phyloP scores from a whole-genome alignment of 2,888 invertebrate genomes.

The Subacronicta megacephala region DNA sequence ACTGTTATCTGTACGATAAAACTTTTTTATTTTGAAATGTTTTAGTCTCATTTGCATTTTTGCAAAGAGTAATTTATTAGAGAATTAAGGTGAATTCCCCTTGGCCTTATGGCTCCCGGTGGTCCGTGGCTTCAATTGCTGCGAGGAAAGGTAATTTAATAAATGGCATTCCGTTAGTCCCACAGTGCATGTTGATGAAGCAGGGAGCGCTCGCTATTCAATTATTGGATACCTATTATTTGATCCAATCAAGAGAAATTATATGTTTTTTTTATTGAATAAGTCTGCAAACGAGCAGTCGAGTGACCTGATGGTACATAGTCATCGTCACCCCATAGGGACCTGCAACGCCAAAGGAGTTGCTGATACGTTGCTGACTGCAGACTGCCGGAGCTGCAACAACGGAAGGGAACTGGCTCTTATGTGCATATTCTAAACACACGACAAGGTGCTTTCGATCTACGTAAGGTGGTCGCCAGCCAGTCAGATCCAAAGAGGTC shows the following conservation, averaged over 20 bases:
- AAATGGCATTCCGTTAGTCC: conserved; percentile 25
- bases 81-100: conserved; percentile 23
- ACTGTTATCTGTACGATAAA: conserved; percentile 45
- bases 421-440: too few relatives aligned
- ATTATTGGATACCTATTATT: conserved; percentile 7
- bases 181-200: conserved; percentile 10
- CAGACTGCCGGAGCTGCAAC: too few relatives aligned
- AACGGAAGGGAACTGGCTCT: too few relatives aligned
- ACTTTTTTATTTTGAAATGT: conserved; percentile 12
- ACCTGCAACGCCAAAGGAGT: too few relatives aligned
- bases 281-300: too few relatives aligned
- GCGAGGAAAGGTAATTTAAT: conserved; percentile 27
- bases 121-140: conserved; percentile 3
- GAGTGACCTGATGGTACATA: too few relatives aligned
- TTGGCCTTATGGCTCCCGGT: conserved; percentile 9
- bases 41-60: conserved; percentile 27
- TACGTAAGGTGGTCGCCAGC: too few relatives aligned
- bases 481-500: too few relatives aligned
- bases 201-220: conserved; percentile 4
- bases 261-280: too few relatives aligned
- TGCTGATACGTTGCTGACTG: too few relatives aligned
- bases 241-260: conserved; percentile 6
- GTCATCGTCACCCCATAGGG: too few relatives aligned
- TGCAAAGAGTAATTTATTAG: conserved; percentile 36
- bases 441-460: too few relatives aligned